A percentile compares a stretch with the other conserved stretches of the same genome.
These are phyloP conservation scores for Synanthedon myopaeformis DNA, from an alignment of 2,888 invertebrate species.

Conservation along the genomic window DNA sequence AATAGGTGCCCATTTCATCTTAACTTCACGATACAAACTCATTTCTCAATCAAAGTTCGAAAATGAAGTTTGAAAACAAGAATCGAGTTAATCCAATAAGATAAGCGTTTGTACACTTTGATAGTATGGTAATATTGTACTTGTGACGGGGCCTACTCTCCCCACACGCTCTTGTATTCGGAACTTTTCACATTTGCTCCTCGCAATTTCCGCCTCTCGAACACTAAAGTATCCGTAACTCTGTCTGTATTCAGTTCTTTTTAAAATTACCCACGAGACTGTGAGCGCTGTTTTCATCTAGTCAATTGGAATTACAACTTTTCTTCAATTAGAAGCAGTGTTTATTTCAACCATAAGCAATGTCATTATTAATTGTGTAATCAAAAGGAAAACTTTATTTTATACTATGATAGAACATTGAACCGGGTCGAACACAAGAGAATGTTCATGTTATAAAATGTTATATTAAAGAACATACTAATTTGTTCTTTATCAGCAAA, in stretches of 20 bases:
- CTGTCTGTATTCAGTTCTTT: constrained; percentile 6
- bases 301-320: neutral
- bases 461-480: too few relatives aligned
- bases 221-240: constrained; percentile 6
- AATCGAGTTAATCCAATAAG: neutral
- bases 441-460: too few relatives aligned
- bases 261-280: constrained; percentile 3
- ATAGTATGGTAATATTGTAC: constrained; percentile 23
- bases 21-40: neutral
- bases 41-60: too few relatives aligned
- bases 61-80: neutral
- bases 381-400: too few relatives aligned
- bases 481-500: too few relatives aligned
- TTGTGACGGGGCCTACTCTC: constrained; percentile 15
- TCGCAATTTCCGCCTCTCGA: constrained; percentile 34
- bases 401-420: too few relatives aligned
- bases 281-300: neutral
- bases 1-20: neutral
- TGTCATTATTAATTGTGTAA: too few relatives aligned
- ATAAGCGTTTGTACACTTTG: constrained; percentile 8
- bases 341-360: neutral
- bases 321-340: neutral
- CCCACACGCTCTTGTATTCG: constrained; percentile 21
- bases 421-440: too few relatives aligned
- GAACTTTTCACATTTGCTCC: constrained; percentile 45